Conservation (phyloP, 1,140 invertebrate genomes). For the Nebria ingens region DNA sequence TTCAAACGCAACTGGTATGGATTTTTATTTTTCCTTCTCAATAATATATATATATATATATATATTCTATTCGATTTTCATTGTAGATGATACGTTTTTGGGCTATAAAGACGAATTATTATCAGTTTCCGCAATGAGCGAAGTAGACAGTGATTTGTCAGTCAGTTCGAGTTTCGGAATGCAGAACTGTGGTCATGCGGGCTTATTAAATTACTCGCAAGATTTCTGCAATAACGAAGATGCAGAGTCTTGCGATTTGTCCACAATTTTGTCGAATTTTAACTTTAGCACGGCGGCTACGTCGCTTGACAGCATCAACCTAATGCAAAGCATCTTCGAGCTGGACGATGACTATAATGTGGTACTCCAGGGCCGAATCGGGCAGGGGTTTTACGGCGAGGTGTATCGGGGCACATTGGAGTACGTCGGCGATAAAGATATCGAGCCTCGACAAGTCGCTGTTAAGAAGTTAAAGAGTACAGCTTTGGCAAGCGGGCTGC, state of each 20-base stretch:
- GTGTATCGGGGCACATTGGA: conserved; percentile 54
- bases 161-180: conserved; percentile 15
- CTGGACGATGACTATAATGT: conserved; percentile 42
- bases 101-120: conserved; percentile 12
- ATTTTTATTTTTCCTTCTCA: not conserved
- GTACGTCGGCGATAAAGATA: conserved; percentile 35
- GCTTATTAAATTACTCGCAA: conserved; percentile 15
- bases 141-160: conserved; percentile 17
- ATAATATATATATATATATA: not conserved
- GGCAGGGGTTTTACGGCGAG: conserved; percentile 62
- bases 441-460: conserved; percentile 48
- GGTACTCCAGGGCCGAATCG: conserved; percentile 47
- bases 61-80: not conserved
- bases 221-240: conserved; percentile 17
- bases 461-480: conserved; percentile 57
- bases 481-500: conserved; percentile 34
- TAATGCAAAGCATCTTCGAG: conserved; percentile 33
- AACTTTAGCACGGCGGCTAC: conserved; percentile 27
- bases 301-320: conserved; percentile 30
- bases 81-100: conserved; percentile 12
- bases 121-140: conserved; percentile 12
- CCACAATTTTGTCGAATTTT: conserved; percentile 29
- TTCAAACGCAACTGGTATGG: conserved; percentile 27
- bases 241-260: conserved; percentile 27
- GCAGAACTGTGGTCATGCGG: not conserved